phyloP scores from a whole-genome alignment of 2,113 vertebrate species.

The Ceratotherium simum region DNA sequence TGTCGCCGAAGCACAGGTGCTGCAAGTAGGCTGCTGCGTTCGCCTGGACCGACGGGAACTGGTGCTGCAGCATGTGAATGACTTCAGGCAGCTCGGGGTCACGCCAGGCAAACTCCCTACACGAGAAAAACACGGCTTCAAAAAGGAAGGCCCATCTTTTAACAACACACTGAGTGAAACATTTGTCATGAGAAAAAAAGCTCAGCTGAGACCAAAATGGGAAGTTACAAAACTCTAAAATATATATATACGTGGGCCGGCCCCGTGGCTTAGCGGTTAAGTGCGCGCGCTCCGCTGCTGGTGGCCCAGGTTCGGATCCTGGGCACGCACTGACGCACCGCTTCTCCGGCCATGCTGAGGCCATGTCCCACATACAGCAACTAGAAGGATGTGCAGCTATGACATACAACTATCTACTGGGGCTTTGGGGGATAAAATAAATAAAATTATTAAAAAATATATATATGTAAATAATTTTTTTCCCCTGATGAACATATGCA shows the following conservation, averaged over 20 bases:
- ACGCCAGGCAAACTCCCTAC: conserved; percentile 98
- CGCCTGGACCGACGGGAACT: conserved; percentile 97
- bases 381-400: no score
- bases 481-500: neutral
- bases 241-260: neutral
- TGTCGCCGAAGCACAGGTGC: conserved; percentile 98
- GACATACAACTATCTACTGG: no score
- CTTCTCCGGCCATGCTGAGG: no score
- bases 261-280: no score
- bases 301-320: no score
- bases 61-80: conserved; percentile 99
- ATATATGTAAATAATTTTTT: neutral
- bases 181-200: neutral
- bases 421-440: no score
- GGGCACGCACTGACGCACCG: no score
- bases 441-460: neutral
- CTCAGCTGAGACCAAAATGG: neutral
- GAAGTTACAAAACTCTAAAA: conserved; percentile 1
- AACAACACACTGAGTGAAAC: neutral
- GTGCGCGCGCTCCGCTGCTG: no score
- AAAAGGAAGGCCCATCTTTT: neutral
- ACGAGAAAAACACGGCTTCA: conserved; percentile 12
- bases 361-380: no score
- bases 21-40: conserved; percentile 98
- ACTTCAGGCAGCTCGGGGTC: conserved; percentile 97